These are phyloP conservation scores for Melanostoma scalare DNA, from an alignment of 2,888 invertebrate genomes.

Conservation along the genomic window DNA sequence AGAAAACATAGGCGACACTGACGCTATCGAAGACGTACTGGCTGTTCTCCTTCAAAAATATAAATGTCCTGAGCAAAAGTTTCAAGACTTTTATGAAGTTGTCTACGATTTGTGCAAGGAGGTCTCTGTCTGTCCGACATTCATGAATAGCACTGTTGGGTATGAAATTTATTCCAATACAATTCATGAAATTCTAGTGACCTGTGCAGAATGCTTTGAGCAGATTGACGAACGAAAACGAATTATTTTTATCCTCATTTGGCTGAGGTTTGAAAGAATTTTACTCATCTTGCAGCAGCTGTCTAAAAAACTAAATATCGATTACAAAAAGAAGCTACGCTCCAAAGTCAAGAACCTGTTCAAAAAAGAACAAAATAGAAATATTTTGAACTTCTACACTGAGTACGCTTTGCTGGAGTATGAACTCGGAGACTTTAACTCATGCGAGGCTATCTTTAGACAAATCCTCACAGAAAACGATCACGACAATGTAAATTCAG, in stretches of 20 bases:
- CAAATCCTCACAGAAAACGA: slow-evolving; percentile 80
- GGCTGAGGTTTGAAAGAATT: slow-evolving; percentile 85
- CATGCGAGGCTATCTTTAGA: slow-evolving; percentile 83
- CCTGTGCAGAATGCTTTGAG: slow-evolving; percentile 83
- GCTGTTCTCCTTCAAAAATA: slow-evolving; percentile 77
- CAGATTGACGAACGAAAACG: slow-evolving; percentile 82
- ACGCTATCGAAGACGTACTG: slow-evolving; percentile 83
- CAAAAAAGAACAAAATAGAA: slow-evolving; percentile 83
- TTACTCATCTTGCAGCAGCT: slow-evolving; percentile 83
- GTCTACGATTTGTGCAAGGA: slow-evolving; percentile 81
- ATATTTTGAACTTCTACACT: slow-evolving; percentile 84
- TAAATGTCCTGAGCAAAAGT: slow-evolving; percentile 49
- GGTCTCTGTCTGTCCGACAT: slow-evolving; percentile 85
- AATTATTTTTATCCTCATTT: slow-evolving; percentile 84
- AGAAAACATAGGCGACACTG: slow-evolving; percentile 79
- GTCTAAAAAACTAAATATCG: slow-evolving; percentile 79
- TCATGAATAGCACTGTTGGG: slow-evolving; percentile 84
- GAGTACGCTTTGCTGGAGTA: slow-evolving; percentile 86
- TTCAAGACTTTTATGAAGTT: slow-evolving; percentile 74
- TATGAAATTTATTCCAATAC: slow-evolving; percentile 85
- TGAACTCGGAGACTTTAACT: slow-evolving; percentile 83
- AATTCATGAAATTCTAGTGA: slow-evolving; percentile 83
- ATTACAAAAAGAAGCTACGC: slow-evolving; percentile 78
- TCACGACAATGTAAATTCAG: slow-evolving; percentile 73
- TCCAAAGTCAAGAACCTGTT: slow-evolving; percentile 84